Conservation (phyloP, 2,888 invertebrate species). For the Lissocephala sabroskyi region DNA sequence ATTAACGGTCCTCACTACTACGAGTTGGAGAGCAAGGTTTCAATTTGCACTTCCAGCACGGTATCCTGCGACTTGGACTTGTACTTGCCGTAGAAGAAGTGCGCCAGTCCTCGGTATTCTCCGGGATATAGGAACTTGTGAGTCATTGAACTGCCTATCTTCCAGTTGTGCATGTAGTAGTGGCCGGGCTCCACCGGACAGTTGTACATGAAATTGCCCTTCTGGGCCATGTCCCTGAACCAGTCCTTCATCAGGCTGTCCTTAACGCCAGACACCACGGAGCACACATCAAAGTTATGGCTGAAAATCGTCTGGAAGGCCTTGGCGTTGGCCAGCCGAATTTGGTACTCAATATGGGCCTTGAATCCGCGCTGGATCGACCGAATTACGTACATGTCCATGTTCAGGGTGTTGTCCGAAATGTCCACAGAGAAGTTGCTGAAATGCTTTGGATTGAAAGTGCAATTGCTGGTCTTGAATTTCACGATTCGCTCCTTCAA, state of each 20-base stretch:
- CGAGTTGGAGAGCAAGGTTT: not conserved
- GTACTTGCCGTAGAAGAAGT: conserved; percentile 22
- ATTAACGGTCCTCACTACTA: conserved; percentile 8
- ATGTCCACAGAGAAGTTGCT: conserved; percentile 26
- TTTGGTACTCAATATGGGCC: conserved; percentile 30
- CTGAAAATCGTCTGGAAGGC: conserved; percentile 39
- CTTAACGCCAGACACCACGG: conserved; percentile 25
- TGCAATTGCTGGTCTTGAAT: conserved; percentile 13
- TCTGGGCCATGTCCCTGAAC: conserved; percentile 38
- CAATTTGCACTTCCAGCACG: not conserved
- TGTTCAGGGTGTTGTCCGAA: conserved; percentile 18
- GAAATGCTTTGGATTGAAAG: conserved; percentile 34
- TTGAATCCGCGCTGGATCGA: conserved; percentile 34
- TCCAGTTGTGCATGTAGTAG: conserved; percentile 46
- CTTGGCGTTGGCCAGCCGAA: conserved; percentile 41
- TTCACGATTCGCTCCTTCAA: conserved; percentile 28
- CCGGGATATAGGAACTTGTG: conserved; percentile 34
- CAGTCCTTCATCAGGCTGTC: conserved; percentile 37
- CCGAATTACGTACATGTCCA: conserved; percentile 29
- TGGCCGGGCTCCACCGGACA: conserved; percentile 41
- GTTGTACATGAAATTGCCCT: conserved; percentile 47
- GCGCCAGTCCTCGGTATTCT: conserved; percentile 9
- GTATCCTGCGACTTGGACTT: conserved; percentile 11
- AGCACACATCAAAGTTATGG: conserved; percentile 32
- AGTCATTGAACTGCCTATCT: conserved; percentile 20